These are phyloP conservation scores for Cosmia pyralina DNA, from an alignment of 2,888 invertebrate genomes.

Conservation along the genomic window DNA sequence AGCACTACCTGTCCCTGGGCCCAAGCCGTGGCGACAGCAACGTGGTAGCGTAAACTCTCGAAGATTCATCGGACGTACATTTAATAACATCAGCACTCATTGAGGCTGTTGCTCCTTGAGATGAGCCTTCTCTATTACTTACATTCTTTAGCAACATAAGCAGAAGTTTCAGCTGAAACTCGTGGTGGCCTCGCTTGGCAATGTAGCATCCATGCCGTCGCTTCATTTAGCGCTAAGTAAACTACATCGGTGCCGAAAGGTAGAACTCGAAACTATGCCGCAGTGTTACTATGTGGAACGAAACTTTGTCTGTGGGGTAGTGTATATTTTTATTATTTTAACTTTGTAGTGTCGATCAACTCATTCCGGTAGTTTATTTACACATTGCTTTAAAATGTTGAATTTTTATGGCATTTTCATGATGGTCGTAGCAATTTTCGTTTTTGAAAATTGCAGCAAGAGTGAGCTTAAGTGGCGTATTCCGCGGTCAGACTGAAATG, in stretches of 20 bases:
- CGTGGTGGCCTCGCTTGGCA: constrained; percentile 16
- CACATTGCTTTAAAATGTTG: neutral
- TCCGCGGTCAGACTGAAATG: neutral
- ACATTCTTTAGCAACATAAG: neutral
- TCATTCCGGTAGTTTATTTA: neutral
- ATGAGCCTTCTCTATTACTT: neutral
- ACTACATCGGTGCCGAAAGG: constrained; percentile 44
- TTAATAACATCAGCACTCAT: neutral
- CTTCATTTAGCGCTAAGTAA: constrained; percentile 41
- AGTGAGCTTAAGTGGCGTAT: neutral
- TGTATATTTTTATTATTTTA: constrained; percentile 13
- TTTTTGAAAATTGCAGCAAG: neutral
- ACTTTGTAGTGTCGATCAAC: constrained; percentile 19
- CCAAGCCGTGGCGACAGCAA: no score
- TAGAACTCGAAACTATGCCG: constrained; percentile 32
- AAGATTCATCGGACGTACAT: neutral
- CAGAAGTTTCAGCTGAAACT: constrained; percentile 11
- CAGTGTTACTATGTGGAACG: constrained; percentile 16
- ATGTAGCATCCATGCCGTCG: constrained; percentile 20
- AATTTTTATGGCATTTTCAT: neutral
- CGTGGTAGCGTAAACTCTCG: neutral
- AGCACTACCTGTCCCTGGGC: neutral
- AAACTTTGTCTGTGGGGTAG: constrained; percentile 26
- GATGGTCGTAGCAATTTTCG: neutral
- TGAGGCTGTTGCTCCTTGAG: neutral